Conservation (phyloP, 2,113 vertebrate species). For the Dasyprocta punctata region DNA sequence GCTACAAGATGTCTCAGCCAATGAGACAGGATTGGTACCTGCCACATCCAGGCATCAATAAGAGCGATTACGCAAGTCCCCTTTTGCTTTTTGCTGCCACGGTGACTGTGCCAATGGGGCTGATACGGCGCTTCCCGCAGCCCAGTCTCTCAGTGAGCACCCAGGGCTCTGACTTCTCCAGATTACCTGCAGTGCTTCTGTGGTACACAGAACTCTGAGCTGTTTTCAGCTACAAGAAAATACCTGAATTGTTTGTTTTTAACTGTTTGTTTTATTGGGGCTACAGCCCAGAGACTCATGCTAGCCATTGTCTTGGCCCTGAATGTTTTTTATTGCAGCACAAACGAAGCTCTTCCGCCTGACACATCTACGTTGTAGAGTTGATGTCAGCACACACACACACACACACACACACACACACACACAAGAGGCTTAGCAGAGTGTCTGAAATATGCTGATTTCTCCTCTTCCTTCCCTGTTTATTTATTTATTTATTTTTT, state of each 20-base stretch:
- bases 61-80: neutral
- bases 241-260: neutral
- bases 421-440: neutral
- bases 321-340: neutral
- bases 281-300: neutral
- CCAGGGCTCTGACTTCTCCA: neutral
- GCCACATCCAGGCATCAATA: neutral
- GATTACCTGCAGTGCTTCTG: neutral
- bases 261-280: neutral
- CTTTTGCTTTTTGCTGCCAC: neutral
- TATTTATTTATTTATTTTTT: neutral
- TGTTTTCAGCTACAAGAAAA: neutral
- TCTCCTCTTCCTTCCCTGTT: neutral
- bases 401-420: neutral
- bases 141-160: neutral
- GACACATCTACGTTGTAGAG: neutral
- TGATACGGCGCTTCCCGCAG: neutral
- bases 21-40: neutral
- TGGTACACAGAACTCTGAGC: neutral
- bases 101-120: rapidly evolving
- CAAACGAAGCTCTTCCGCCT: neutral
- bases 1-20: neutral
- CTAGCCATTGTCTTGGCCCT: neutral
- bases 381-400: neutral
- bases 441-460: neutral